Evolutionary conservation across 2,113 vertebrate species (phyloP), one percentile per base, ranked within the genome.

Genomic region (Urocitellus parryii): DNA sequence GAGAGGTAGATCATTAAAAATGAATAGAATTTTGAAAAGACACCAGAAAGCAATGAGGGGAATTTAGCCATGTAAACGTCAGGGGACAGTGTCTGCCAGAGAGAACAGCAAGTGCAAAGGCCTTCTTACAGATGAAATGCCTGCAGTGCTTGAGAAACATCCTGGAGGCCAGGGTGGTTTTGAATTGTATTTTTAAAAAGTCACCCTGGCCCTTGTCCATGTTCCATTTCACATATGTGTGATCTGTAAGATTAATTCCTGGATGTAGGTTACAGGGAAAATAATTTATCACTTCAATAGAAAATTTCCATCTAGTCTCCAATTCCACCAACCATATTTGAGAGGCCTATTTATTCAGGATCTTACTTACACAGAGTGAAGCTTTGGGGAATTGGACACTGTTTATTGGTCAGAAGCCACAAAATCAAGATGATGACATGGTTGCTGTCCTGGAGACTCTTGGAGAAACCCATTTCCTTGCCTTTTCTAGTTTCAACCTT

Each of bases 271-370:
- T 76, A 18, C 20, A 51, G 34, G 45, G 48, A 22, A 85, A 42
- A 86, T 78, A 58, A 39, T 77, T 95, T 94, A 34, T 61, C 42
- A 92, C 90, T 92, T 94, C 82, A 51, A 87, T 42, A 70, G 29
- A 39, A 42, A 81, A 58, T 78, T 89, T 91, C 68, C 12, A 88
- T 48, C 67, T 51, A 22, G 7, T 56, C 88, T 85, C 68, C 12
- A n/a, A 27, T 58, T 76, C 42, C 29, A 9, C 18, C 12, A 83
- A 27, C 82, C 72, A 68, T 32, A 32, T 80, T n/a, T 70, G 65
- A 65, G 56, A 83, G 2, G 22, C 56, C 88, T 79, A 2, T 89
- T 80, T 80, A 39, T 80, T 68, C 80, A 37, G 10, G 74, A 58
- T n/a, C 68, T 95, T 83, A 65, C 37, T 65, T 70, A 56, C 91